Conservation (phyloP, 2,113 vertebrate genomes). For the Alces alces region DNA sequence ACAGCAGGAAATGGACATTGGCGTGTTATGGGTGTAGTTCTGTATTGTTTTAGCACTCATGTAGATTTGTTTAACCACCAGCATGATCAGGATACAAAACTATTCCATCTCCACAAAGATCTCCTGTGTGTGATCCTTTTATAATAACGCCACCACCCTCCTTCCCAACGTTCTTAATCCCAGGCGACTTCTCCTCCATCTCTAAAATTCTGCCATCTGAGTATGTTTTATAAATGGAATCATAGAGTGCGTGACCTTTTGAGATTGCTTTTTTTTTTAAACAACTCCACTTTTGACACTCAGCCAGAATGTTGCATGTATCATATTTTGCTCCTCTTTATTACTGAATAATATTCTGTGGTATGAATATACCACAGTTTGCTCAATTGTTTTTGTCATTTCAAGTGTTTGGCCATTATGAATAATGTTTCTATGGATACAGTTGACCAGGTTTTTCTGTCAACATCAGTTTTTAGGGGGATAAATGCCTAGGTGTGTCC, state of each 20-base stretch:
- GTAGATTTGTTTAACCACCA: neutral
- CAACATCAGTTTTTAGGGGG: neutral
- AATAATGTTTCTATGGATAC: neutral
- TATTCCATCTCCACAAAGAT: neutral
- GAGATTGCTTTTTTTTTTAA: neutral
- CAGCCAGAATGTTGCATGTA: neutral
- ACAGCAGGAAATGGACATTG: rapidly evolving
- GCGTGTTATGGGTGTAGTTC: neutral
- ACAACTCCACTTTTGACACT: neutral
- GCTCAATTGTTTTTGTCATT: neutral
- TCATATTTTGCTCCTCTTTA: neutral
- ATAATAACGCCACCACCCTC: neutral
- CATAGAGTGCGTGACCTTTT: neutral
- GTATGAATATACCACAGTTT: neutral
- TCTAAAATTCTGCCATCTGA: neutral
- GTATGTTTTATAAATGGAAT: neutral
- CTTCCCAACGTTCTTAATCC: neutral
- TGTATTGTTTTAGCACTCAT: neutral
- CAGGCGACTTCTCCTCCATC: neutral
- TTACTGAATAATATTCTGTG: neutral
- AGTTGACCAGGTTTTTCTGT: neutral
- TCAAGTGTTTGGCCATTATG: neutral
- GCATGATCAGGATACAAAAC: neutral
- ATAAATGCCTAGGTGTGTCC: neutral
- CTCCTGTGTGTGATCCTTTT: neutral